phyloP scores from a whole-genome alignment of 2,113 vertebrate species.

The Pipa parva region DNA sequence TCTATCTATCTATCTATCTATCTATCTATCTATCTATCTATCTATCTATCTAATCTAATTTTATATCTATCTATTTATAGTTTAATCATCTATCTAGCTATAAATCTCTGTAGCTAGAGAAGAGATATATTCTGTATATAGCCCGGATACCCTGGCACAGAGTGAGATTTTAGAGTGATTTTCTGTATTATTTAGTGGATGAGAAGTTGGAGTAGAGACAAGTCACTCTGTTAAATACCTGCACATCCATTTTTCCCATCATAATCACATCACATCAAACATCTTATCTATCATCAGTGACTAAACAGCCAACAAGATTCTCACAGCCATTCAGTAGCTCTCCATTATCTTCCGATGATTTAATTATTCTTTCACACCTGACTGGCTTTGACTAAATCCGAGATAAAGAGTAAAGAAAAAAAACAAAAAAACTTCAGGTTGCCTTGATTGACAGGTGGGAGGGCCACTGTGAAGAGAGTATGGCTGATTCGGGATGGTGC shows the following conservation, averaged over 20 bases:
- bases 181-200: too few species aligned
- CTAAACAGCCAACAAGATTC: background rate
- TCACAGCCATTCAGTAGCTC: slow-evolving; percentile 29
- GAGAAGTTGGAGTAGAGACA: too few species aligned
- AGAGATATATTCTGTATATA: too few species aligned
- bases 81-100: too few species aligned
- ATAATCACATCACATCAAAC: slow-evolving; percentile 4
- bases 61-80: too few species aligned
- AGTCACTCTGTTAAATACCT: background rate
- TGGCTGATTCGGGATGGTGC: slow-evolving; percentile 62
- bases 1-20: too few species aligned
- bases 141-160: too few species aligned
- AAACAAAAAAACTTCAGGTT: slow-evolving; percentile 25
- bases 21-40: too few species aligned
- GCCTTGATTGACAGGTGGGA: slow-evolving; percentile 77
- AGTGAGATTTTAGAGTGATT: too few species aligned
- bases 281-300: slow-evolving; percentile 15
- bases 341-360: slow-evolving; percentile 40
- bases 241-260: background rate
- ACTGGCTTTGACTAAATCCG: slow-evolving; percentile 51
- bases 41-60: too few species aligned
- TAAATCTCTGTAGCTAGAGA: too few species aligned
- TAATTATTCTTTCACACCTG: slow-evolving; percentile 56
- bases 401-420: slow-evolving; percentile 37
- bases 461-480: slow-evolving; percentile 67